Percentiles rank a stretch among this genome's conserved stretches.
Conservation (phyloP, 2,797 vertebrate species). For the Gambelia wislizenii region DNA sequence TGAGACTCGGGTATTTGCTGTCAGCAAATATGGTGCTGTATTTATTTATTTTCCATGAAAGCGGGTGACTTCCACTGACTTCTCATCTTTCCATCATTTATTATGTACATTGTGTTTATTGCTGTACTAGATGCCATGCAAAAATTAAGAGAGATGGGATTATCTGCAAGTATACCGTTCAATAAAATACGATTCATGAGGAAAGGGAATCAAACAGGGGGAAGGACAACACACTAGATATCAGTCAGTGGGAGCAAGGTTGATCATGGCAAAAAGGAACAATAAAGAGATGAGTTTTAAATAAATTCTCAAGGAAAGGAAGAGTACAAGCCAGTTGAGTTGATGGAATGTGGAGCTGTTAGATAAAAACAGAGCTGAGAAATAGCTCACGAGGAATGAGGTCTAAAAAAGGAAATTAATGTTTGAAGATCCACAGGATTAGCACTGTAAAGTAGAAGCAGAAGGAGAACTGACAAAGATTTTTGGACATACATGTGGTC, state of each 20-base stretch:
- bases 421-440: not conserved
- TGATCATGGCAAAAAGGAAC: not conserved
- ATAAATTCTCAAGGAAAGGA: not conserved
- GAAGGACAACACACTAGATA: not conserved
- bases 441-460: not conserved
- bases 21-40: not conserved
- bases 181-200: not conserved
- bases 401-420: not conserved
- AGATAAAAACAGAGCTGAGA: not conserved
- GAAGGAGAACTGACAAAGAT: not conserved
- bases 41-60: conserved; percentile 23
- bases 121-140: not conserved
- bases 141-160: conserved; percentile 11
- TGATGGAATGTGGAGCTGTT: not conserved
- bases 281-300: not conserved
- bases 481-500: not conserved
- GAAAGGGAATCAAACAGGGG: not conserved
- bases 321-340: not conserved
- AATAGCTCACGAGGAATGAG: not conserved
- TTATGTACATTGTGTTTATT: not conserved
- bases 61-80: conserved; percentile 3
- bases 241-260: not conserved
- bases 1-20: not conserved
- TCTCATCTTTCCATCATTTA: conserved; percentile 1
- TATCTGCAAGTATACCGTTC: not conserved